Evolutionary conservation across 2,888 invertebrate species (phyloP).

Genomic region (Exephanes ischioxanthus): DNA sequence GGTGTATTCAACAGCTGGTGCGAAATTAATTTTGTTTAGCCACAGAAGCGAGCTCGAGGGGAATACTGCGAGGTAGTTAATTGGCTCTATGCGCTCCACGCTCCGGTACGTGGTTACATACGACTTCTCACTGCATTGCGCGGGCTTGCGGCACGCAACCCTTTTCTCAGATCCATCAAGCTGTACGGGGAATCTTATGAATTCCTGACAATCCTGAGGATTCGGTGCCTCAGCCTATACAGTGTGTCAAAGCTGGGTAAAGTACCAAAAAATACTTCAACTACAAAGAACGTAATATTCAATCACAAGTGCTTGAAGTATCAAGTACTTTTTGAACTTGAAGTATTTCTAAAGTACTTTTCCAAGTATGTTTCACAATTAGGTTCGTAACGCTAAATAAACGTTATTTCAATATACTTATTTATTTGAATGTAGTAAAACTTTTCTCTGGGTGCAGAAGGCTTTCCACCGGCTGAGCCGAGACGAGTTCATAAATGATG

Average conservation of each 20-base stretch:
- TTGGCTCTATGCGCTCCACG: neutral
- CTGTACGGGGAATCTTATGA: neutral
- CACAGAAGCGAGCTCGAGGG: neutral
- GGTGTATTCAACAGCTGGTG: neutral
- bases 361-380: neutral
- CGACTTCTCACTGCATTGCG: neutral
- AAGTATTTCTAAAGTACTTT: too few species aligned
- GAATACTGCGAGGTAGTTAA: conserved; percentile 9
- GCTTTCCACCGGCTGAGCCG: too few species aligned
- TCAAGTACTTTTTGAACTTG: neutral
- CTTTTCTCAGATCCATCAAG: neutral
- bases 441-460: too few species aligned
- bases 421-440: too few species aligned
- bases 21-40: neutral
- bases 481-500: too few species aligned
- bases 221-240: neutral
- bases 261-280: too few species aligned
- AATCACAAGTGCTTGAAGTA: neutral
- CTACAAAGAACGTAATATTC: too few species aligned
- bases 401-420: too few species aligned
- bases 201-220: neutral
- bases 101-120: conserved; percentile 23
- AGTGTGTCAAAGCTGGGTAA: neutral
- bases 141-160: conserved; percentile 22
- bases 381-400: too few species aligned